Evolutionary conservation across 2,888 invertebrate species (phyloP), one percentile per base, ranked within the genome.

Genomic region (Drymonia ruficornis): DNA sequence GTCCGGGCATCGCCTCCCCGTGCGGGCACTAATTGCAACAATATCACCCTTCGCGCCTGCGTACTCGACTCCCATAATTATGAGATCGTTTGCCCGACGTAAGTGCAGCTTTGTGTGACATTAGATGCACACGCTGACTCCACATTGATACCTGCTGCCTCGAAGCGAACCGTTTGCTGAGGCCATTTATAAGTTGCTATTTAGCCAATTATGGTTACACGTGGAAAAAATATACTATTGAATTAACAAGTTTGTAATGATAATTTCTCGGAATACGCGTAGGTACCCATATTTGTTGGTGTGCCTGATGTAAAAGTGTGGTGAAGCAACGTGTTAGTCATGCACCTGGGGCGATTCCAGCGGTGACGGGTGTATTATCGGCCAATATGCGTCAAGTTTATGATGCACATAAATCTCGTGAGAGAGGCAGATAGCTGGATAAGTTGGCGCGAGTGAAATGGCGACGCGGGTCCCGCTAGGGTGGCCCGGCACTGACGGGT

Each of bases 21-120:
- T 82, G 79, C 82, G 81, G 78, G 83, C 75, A 72, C 78, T 85
- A 87, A 86, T 87, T 86, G 84, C 85, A 75, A 80, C 87, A 87
- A 87, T 86, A 86, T 83, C 81, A 78, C 83, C 84, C 84, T 82
- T 83, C 78, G 78, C 80, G 79, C 82, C 77, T 76, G 73, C 76
- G 67, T 50, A 67, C 72, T 61, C 64, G 55, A 69, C 73, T 76
- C 77, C 78, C 60, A 74, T 76, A 83, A 86, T 85, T 86, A 83
- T 68, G 72, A 65, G 70, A 79, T 77, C 77, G 72, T 68, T 74
- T 70, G 67, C 68, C 63, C 61, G 65, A 63, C 66, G 60, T 78
- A 81, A 82, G 72, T 81, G 77, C 76, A 70, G 70, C 74, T 76
- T 74, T 76, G 74, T 75, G 74, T 70, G 71, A 75, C 74, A 75